Percentiles rank a stretch among this genome's conserved stretches.
phyloP scores from a whole-genome alignment of 2,888 invertebrate genomes.

The Callinectes sapidus region DNA sequence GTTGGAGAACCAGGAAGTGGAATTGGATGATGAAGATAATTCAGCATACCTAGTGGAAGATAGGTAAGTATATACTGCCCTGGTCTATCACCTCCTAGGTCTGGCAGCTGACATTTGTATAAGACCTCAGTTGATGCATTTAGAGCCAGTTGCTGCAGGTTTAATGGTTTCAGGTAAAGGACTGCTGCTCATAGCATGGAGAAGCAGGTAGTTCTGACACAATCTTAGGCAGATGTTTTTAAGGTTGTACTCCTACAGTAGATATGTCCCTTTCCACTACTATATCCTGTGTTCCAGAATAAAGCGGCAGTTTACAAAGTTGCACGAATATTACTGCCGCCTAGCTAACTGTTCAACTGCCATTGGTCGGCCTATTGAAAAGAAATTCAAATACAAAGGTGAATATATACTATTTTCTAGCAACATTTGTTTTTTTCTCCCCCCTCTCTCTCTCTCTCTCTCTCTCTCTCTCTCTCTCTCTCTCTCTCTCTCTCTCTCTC shows the following conservation, averaged over 20 bases:
- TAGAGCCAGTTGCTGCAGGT: too few relatives aligned
- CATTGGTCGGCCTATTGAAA: slow-evolving; percentile 70
- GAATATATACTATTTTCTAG: neutral
- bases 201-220: too few relatives aligned
- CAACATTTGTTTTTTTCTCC: too few relatives aligned
- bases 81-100: neutral
- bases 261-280: neutral
- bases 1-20: slow-evolving; percentile 83
- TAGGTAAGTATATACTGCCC: slow-evolving; percentile 76
- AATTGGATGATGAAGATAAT: slow-evolving; percentile 85
- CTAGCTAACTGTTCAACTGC: slow-evolving; percentile 66
- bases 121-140: too few relatives aligned
- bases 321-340: slow-evolving; percentile 70
- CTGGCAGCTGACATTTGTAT: neutral
- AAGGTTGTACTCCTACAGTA: too few relatives aligned
- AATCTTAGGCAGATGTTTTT: too few relatives aligned
- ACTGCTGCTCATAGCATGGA: too few relatives aligned
- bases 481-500: too few relatives aligned
- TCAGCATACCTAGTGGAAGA: slow-evolving; percentile 85
- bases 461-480: too few relatives aligned
- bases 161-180: too few relatives aligned
- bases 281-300: slow-evolving; percentile 53
- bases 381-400: slow-evolving; percentile 67
- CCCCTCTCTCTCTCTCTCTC: too few relatives aligned
- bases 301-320: slow-evolving; percentile 67